A percentile compares a stretch with the other conserved stretches of the same genome.
Evolutionary conservation across 2,888 invertebrate genomes (phyloP).

Genomic region (Nasonia oneida): DNA sequence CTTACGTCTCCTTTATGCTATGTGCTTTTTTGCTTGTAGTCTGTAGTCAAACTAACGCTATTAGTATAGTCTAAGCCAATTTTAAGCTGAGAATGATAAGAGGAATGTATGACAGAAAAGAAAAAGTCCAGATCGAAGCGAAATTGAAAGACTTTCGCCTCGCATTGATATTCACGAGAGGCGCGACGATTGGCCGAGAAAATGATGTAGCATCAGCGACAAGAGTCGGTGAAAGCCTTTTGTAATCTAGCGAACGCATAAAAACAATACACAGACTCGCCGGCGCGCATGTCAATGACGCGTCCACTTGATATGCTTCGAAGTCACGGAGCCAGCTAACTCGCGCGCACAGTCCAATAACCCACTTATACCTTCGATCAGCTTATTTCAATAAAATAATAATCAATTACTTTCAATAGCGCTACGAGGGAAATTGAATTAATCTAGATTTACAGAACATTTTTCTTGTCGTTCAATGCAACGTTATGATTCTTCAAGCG

Average conservation of each 20-base stretch:
- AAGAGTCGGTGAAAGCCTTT: constrained; percentile 38
- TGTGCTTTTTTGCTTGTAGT: neutral
- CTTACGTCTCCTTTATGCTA: neutral
- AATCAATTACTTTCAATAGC: neutral
- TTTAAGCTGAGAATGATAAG: constrained; percentile 10
- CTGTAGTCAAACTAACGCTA: neutral
- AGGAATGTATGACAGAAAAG: neutral
- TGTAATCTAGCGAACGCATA: constrained; percentile 24
- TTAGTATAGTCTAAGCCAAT: neutral
- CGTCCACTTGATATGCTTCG: constrained; percentile 51
- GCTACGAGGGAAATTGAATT: neutral
- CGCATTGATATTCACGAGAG: constrained; percentile 22
- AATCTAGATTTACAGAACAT: neutral
- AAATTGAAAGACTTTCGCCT: constrained; percentile 22
- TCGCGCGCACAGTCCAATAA: constrained; percentile 41
- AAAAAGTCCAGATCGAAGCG: neutral
- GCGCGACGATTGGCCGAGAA: constrained; percentile 23
- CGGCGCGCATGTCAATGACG: constrained; percentile 23
- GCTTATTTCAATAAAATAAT: constrained; percentile 32
- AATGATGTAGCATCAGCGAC: neutral
- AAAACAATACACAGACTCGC: constrained; percentile 34
- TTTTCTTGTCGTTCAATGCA: neutral
- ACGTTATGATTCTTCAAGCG: neutral
- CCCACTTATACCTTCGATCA: constrained; percentile 49
- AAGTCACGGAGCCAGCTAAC: constrained; percentile 35